phyloP scores from a whole-genome alignment of 2,113 vertebrate species.

The Trochalopteron elliotii region DNA sequence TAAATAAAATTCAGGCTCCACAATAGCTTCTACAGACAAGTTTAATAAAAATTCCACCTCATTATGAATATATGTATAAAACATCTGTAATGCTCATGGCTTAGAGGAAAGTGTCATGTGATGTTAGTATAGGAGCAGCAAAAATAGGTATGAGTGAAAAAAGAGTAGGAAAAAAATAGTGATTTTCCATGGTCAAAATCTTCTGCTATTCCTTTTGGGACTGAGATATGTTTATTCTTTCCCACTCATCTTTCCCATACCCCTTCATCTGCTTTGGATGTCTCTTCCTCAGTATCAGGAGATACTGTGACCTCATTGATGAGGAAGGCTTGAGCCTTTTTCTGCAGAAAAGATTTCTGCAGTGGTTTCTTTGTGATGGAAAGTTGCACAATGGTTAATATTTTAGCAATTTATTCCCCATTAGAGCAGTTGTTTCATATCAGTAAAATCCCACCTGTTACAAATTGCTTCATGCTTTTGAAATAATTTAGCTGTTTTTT shows the following conservation, averaged over 20 bases:
- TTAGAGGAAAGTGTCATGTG: neutral
- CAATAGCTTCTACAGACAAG: conserved; percentile 38
- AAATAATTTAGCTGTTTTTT: neutral
- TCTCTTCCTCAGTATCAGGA: neutral
- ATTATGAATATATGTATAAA: conserved; percentile 46
- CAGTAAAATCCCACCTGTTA: neutral
- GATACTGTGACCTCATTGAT: neutral
- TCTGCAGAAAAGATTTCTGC: neutral
- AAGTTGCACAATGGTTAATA: neutral
- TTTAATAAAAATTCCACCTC: conserved; percentile 57
- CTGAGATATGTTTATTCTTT: neutral
- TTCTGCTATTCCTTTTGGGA: neutral
- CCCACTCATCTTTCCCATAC: neutral
- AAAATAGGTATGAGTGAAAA: neutral
- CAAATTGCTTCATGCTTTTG: conserved; percentile 22
- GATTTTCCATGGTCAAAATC: neutral
- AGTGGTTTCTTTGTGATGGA: neutral
- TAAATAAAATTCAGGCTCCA: conserved; percentile 52
- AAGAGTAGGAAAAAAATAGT: neutral
- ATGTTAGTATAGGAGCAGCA: neutral
- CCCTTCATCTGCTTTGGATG: neutral
- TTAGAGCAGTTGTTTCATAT: neutral
- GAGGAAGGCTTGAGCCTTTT: neutral
- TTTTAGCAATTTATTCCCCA: neutral
- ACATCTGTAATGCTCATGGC: neutral